These are phyloP conservation scores for Labrus mixtus DNA, from an alignment of 2,113 vertebrate species.

Conservation along the genomic window DNA sequence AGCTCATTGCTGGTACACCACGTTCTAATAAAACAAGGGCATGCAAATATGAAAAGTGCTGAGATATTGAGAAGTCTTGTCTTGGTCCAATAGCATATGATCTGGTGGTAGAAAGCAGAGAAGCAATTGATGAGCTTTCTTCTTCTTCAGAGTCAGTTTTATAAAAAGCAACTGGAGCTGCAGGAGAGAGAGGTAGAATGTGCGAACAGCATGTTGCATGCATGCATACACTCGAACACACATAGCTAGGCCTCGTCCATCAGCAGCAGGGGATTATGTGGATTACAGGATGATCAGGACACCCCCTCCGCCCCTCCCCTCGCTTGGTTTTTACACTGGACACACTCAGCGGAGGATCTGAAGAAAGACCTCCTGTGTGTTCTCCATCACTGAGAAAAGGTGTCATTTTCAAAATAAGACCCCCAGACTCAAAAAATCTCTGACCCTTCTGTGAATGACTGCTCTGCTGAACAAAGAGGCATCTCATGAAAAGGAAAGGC, in stretches of 20 bases:
- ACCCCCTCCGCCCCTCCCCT: slow-evolving; percentile 31
- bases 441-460: slow-evolving; percentile 35
- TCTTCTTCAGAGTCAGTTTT: slow-evolving; percentile 44
- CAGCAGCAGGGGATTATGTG: slow-evolving; percentile 81
- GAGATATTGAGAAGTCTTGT: slow-evolving; percentile 17
- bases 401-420: slow-evolving; percentile 63
- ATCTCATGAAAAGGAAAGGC: slow-evolving; percentile 64
- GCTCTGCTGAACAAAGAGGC: slow-evolving; percentile 65
- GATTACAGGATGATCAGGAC: slow-evolving; percentile 83
- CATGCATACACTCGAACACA: slow-evolving; percentile 44
- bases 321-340: slow-evolving; percentile 56
- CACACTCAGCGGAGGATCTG: slow-evolving; percentile 43
- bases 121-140: slow-evolving; percentile 28
- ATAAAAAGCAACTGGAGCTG: slow-evolving; percentile 54
- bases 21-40: slow-evolving; percentile 15
- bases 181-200: slow-evolving; percentile 49
- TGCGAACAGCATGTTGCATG: slow-evolving; percentile 64
- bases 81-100: slow-evolving; percentile 1
- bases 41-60: slow-evolving; percentile 21
- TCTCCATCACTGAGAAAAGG: slow-evolving; percentile 52
- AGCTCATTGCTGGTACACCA: slow-evolving; percentile 13
- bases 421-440: slow-evolving; percentile 47
- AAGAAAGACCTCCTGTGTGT: slow-evolving; percentile 76
- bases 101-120: slow-evolving; percentile 15
- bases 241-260: slow-evolving; percentile 64